These are phyloP conservation scores for Mactra quadrangularis DNA, from an alignment of 1,140 invertebrate species.

Conservation along the genomic window DNA sequence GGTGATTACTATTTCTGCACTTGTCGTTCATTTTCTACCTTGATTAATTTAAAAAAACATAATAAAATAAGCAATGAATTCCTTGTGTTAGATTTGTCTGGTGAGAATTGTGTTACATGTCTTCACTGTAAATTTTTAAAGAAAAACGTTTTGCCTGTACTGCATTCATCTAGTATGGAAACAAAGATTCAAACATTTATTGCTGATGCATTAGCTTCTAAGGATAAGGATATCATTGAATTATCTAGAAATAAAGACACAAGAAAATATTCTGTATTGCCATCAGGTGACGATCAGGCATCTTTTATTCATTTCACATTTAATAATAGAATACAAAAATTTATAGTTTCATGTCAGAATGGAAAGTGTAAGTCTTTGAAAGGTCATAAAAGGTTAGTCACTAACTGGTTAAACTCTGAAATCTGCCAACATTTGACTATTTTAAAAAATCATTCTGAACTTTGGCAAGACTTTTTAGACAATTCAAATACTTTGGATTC, in stretches of 20 bases:
- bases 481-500: not conserved
- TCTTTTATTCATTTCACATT: constrained; percentile 51
- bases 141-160: not conserved
- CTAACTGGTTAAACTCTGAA: not conserved
- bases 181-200: constrained; percentile 10
- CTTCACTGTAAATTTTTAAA: constrained; percentile 58
- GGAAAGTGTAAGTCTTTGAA: constrained; percentile 37
- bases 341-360: constrained; percentile 28
- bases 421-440: constrained; percentile 4
- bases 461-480: not conserved
- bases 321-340: constrained; percentile 11
- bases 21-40: constrained; percentile 17
- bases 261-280: constrained; percentile 40
- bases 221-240: constrained; percentile 1
- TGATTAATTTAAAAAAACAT: not conserved
- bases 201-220: not conserved
- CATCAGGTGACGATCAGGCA: constrained; percentile 13
- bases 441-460: not conserved
- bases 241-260: constrained; percentile 15
- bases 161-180: not conserved
- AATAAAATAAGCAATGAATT: not conserved
- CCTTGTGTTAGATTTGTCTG: not conserved
- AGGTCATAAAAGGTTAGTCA: constrained; percentile 53
- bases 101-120: too few relatives aligned
- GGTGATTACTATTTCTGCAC: constrained; percentile 26